These are phyloP conservation scores for Ommatoiulus sabulosus DNA, from an alignment of 2,888 invertebrate genomes.

Conservation along the genomic window DNA sequence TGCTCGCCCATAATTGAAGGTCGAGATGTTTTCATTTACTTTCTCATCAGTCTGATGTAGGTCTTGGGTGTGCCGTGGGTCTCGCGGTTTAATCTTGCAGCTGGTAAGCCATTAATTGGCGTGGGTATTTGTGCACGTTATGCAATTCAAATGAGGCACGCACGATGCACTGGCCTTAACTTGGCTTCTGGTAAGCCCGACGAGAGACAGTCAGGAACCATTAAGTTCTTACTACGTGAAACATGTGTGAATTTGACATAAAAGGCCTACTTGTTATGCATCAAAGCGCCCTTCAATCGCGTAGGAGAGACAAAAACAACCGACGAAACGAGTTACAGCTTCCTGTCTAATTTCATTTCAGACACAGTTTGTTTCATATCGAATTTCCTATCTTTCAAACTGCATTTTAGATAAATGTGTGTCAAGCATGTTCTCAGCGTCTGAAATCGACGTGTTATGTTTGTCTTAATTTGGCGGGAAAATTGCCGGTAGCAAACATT, in stretches of 20 bases:
- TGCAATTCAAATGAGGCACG: conserved; percentile 40
- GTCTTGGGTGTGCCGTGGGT: conserved; percentile 1
- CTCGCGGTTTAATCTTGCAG: conserved; percentile 9
- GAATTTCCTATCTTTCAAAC: neutral
- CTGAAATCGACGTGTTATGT: neutral
- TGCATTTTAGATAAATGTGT: neutral
- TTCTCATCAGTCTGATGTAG: conserved; percentile 41
- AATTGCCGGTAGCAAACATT: neutral
- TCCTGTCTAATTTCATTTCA: conserved; percentile 30
- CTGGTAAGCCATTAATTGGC: neutral
- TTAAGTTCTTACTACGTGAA: neutral
- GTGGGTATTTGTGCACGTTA: conserved; percentile 16
- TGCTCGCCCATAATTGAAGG: neutral
- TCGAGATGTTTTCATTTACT: conserved; percentile 8
- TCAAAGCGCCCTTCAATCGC: neutral
- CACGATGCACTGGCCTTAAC: neutral
- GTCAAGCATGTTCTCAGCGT: neutral
- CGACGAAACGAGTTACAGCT: conserved; percentile 40
- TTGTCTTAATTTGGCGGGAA: neutral
- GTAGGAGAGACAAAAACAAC: conserved; percentile 4
- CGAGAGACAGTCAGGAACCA: conserved; percentile 8
- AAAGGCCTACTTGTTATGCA: neutral
- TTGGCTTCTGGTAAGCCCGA: neutral
- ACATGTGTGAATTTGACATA: neutral
- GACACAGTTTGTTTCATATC: neutral